These are phyloP conservation scores for Notothenia coriiceps DNA, from an alignment of 2,113 vertebrate species.

Conservation along the genomic window DNA sequence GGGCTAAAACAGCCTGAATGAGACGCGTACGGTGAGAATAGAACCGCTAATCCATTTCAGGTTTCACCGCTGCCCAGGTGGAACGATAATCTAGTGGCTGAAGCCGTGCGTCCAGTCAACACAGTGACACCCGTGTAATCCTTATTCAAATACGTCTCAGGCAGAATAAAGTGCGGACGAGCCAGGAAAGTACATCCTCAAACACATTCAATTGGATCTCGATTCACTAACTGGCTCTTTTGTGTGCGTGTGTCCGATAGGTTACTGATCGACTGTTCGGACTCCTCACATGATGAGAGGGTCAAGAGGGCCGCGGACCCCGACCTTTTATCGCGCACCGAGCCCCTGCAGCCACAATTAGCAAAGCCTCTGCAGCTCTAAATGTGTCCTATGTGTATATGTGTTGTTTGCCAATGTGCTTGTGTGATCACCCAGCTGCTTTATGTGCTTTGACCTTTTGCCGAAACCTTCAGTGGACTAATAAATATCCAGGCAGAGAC, in stretches of 20 bases:
- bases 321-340: conserved; percentile 46
- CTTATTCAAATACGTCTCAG: conserved; percentile 49
- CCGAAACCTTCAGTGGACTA: conserved; percentile 57
- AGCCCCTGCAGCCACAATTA: conserved; percentile 46
- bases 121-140: conserved; percentile 45
- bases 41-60: conserved; percentile 69
- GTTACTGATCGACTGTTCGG: conserved; percentile 51
- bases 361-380: conserved; percentile 21
- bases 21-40: conserved; percentile 61
- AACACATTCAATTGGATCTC: conserved; percentile 2
- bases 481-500: conserved; percentile 66
- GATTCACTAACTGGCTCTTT: conserved; percentile 2
- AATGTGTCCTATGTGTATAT: conserved; percentile 36
- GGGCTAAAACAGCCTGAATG: conserved; percentile 62
- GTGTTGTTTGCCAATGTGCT: conserved; percentile 36
- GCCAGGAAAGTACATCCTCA: conserved; percentile 28
- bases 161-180: conserved; percentile 6
- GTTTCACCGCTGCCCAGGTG: conserved; percentile 60
- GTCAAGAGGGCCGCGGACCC: conserved; percentile 51
- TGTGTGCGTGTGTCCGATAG: conserved; percentile 9
- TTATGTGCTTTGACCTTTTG: conserved; percentile 68
- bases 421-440: conserved; percentile 66
- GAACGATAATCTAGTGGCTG: conserved; percentile 50
- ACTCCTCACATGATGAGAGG: conserved; percentile 62
- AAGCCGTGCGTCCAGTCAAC: conserved; percentile 45